Base-by-base conservation (phyloP, 2,113 vertebrate genomes). In the Pterocles gutturalis region DNA sequence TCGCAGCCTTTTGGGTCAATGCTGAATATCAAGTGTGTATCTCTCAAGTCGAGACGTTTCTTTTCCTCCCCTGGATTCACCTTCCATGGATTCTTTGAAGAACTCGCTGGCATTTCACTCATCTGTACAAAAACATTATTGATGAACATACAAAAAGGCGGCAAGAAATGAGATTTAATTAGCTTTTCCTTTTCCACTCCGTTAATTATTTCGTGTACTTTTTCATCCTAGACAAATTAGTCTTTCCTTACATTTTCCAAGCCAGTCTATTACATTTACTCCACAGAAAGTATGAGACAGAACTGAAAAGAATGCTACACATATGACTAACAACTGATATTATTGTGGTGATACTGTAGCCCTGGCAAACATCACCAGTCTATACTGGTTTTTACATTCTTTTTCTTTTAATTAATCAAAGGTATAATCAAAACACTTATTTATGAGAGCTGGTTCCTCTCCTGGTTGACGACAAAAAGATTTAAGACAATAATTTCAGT, bases 1-100 rank as follows among this genome's bases (percentile, higher is more conserved):
- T 99, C 99, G 1, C 99, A 99, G 92, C 99, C 99, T 84, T 80
- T 96, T 0, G 99, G 99, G 98, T 99, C 99, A 25, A 99, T 99
- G 98, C 99, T 99, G 98, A 99, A 99, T 57, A 99, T 98, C 83
- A 99, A 94, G 95, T 99, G 99, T 4, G 96, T 98, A 3, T 96
- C 87, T 80, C 99, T 97, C 78, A 99, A 94, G 82, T 99, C 98
- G 0, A 89, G 83, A 3, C 98, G 98, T 0, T 69, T 90, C 15
- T 87, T 72, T 12, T 85, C 97, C 90, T 98, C 98, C 58, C 97
- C 97, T 9, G 97, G 89, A 70, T 80, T 96, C 75, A 98, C 98
- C 10, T 58, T 95, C 99, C 99, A 99, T 0, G 98, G 99, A 38
- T 95, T 98, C 82, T 99, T 98, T 0, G 98, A 93, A 6, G 98